Base-by-base conservation (phyloP, 2,113 vertebrate genomes). In the Haplochromis vanheusdeni region DNA sequence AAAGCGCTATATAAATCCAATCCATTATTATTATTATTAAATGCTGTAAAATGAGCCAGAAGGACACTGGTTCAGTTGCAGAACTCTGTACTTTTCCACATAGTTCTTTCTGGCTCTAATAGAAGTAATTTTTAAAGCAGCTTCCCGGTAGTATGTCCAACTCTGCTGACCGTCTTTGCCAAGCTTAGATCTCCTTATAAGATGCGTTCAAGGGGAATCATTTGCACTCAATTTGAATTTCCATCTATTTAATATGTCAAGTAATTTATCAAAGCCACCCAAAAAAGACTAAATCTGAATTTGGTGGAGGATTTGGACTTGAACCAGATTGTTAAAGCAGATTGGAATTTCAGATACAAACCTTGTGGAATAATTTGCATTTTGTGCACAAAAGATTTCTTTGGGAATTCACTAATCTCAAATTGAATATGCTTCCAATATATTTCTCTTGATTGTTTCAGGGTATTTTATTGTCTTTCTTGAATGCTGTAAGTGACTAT, bases 361-460 rank as follows among this genome's bases (percentile, higher is more conserved):
- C 89, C 88, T 90, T 62, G 81, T 91, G 85, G 85, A 83, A 82
- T 92, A 81, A 91, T 94, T 92, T 94, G 92, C 87, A 93, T 92
- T 87, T 68, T 83, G 35, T 86, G 82, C 83, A 83, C 65, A 85
- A 87, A 89, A 83, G 89, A 91, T 93, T 91, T 86, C 86, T 88
- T 89, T 90, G 82, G 82, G 92, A 92, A 91, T 89, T 42, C 84
- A 79, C 79, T 91, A 84, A 92, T 91, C 92, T 94, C 82, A 54
- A 85, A 87, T 91, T 91, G 83, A 93, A 89, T 91, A 89, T 88
- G 89, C 79, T 33, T 87, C 89, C 21, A 83, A 87, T 85, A 81
- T 86, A 87, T 90, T 91, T 90, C 68, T 88, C 47, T 84, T 37
- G 73, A 90, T 93, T 90, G 82, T 87, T 91, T 65, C 82, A 86